Percentiles rank a stretch among this genome's conserved stretches.
Conservation (phyloP, 1,140 invertebrate genomes). For the Atta cephalotes region DNA sequence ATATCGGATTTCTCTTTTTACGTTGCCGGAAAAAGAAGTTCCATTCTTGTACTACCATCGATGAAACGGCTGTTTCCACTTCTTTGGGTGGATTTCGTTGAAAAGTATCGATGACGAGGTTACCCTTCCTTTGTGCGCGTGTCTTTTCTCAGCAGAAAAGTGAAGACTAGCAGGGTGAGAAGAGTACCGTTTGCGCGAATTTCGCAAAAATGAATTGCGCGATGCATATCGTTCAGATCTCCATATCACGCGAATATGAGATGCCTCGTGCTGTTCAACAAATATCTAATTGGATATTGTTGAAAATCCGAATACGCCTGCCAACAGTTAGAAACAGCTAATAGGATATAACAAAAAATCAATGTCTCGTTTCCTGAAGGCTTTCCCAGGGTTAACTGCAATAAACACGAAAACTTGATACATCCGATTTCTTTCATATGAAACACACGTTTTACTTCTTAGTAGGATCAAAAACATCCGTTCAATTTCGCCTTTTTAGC, state of each 20-base stretch:
- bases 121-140: constrained; percentile 48
- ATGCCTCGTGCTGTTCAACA: not conserved
- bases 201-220: not conserved
- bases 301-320: not conserved
- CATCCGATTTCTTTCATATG: constrained; percentile 40
- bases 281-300: constrained; percentile 11
- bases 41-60: constrained; percentile 43
- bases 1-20: constrained; percentile 69
- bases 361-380: constrained; percentile 38
- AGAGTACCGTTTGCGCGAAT: not conserved
- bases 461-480: constrained; percentile 13
- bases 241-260: not conserved
- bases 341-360: constrained; percentile 39
- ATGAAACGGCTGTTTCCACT: constrained; percentile 71
- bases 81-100: constrained; percentile 64
- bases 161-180: not conserved
- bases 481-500: constrained; percentile 52
- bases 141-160: constrained; percentile 44
- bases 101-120: constrained; percentile 70
- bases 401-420: constrained; percentile 56
- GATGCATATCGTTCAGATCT: not conserved
- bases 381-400: constrained; percentile 43
- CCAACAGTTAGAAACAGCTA: not conserved
- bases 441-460: constrained; percentile 55
- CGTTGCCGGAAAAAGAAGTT: constrained; percentile 43